Evolutionary conservation across 2,888 invertebrate genomes (phyloP).

Genomic region (Epirrhoe alternata): DNA sequence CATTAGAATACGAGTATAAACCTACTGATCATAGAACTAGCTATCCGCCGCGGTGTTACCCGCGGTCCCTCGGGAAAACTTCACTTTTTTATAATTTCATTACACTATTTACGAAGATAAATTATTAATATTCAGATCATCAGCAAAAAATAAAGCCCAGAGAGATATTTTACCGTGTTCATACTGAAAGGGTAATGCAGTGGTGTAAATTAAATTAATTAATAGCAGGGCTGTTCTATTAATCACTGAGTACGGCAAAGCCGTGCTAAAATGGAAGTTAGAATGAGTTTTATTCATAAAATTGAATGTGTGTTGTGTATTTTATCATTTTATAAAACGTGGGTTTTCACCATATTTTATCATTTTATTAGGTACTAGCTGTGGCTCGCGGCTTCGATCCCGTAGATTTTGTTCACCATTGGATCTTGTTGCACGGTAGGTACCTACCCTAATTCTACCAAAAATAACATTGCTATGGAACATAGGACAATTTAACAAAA

Average conservation of each 20-base stretch:
- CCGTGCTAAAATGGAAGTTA: constrained; percentile 22
- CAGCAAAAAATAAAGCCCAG: not conserved
- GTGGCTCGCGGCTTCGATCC: too few relatives aligned
- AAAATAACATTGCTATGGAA: too few relatives aligned
- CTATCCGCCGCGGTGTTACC: too few relatives aligned
- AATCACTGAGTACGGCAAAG: constrained; percentile 26
- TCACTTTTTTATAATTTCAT: not conserved
- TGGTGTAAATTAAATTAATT: constrained; percentile 37
- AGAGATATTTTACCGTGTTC: constrained; percentile 20
- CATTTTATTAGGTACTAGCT: too few relatives aligned
- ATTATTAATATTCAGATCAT: not conserved
- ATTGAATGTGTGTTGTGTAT: not conserved
- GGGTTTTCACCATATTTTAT: not conserved
- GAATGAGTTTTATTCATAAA: constrained; percentile 26
- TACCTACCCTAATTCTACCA: too few relatives aligned
- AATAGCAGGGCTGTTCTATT: constrained; percentile 31
- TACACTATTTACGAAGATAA: not conserved
- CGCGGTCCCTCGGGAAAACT: too few relatives aligned
- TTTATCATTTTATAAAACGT: constrained; percentile 10
- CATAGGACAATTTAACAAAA: too few relatives aligned
- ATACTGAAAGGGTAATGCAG: constrained; percentile 36
- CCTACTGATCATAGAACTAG: too few relatives aligned
- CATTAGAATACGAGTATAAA: too few relatives aligned
- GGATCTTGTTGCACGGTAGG: too few relatives aligned
- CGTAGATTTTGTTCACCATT: too few relatives aligned